Conservation (phyloP, 2,113 vertebrate species). For the Trichechus manatus region DNA sequence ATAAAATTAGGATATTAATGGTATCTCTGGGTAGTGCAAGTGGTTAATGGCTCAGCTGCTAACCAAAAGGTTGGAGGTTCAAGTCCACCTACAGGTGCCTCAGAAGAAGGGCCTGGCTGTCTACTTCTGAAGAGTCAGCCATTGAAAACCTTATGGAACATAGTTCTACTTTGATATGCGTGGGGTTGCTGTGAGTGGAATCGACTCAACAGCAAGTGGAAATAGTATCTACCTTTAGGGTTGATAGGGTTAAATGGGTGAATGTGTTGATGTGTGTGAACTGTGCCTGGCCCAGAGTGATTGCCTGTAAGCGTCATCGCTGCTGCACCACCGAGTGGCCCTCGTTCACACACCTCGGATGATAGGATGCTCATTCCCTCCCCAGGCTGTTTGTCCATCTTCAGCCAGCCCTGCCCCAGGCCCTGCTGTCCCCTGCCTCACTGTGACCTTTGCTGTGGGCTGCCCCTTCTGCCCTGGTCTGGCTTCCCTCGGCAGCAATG, state of each 20-base stretch:
- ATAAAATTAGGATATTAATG: neutral
- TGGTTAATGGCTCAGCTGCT: neutral
- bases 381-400: neutral
- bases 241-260: neutral
- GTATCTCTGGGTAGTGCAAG: neutral
- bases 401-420: neutral
- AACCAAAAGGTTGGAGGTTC: neutral
- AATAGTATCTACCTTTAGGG: neutral
- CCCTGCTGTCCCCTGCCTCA: neutral
- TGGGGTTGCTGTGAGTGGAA: neutral
- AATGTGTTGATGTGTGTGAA: neutral
- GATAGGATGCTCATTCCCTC: neutral
- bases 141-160: neutral
- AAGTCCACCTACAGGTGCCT: neutral
- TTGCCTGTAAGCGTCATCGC: neutral
- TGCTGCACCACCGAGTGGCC: accelerated
- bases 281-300: neutral
- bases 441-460: neutral
- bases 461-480: too few relatives aligned
- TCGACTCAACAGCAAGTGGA: neutral
- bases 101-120: neutral
- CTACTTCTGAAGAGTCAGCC: neutral
- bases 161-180: neutral
- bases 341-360: neutral
- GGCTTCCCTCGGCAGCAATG: too few relatives aligned